Evolutionary conservation across 2,888 invertebrate genomes (phyloP), one percentile per base, ranked within the genome.

Genomic region (Chymomyza fuscimana): DNA sequence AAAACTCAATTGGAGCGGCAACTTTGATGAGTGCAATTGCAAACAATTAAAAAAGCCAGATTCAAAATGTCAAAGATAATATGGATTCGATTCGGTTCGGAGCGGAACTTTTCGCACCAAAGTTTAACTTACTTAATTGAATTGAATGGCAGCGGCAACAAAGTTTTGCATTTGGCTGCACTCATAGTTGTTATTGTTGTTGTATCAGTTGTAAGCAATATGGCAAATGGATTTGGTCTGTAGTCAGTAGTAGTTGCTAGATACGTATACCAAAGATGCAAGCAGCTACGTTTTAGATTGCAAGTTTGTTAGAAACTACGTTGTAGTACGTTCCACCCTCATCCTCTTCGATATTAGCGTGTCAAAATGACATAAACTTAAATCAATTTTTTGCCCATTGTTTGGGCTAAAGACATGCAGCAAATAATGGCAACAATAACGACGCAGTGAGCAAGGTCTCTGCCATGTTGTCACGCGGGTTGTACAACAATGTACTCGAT

Each of bases 291-390:
- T 32, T 32, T 7, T 32, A 12, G 40, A 12, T 46, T 36, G 36
- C 6, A 36, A 36, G 36, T 36, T 52, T 52, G 52, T 52, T 54
- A 2, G 40, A 46, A 46, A 46, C 12, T 12, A 12, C 10, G 54
- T 54, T n/a, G 7, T 52, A 1, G 15, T n/a, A 16, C 3, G 7
- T 54, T 19, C 54, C 54, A 9, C 9, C 54, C 22, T 54, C 19
- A 5, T 54, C 1, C 22, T 54, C 19, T 10, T 54, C 3, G 54
- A 71, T 72, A 81, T 80, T 86, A 76, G 84, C 86, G 84, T 85
- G 84, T 77, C 86, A 77, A 74, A 77, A 70, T 76, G 76, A 79
- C 80, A 84, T 85, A 78, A 83, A 78, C 81, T 78, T 76, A 86
- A 85, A 86, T 86, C 86, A 82, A 81, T 80, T 81, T 83, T 78